Base-by-base conservation (phyloP, 1,140 invertebrate genomes). In the Muscidifurax raptorellus region DNA sequence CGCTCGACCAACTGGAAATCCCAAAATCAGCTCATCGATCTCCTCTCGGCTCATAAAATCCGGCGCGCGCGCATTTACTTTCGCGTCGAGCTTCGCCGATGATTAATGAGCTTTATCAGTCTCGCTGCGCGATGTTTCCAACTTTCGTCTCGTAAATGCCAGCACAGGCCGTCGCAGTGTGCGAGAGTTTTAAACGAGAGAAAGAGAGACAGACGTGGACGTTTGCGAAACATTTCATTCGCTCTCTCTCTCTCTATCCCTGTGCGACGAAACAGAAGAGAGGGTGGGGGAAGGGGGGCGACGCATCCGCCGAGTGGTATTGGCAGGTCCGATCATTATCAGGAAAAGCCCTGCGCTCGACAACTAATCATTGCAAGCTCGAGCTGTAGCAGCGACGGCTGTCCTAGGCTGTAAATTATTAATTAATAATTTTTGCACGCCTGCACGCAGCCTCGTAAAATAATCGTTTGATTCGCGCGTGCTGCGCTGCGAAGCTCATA, bases 81-180 rank as follows among this genome's bases (percentile, higher is more conserved):
- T 47, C 0, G 27, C 27, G 40, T 22, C 15, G 40, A 40, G 27
- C n/a, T 12, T 71, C 67, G 7, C 15, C 71, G 40, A 74, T 79
- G 82, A 84, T 79, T 84, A 84, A 84, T 80, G 75, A 72, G 76
- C 12, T 79, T 84, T 72, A 84, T 84, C 76, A 27, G 32, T 25
- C 18, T n/a, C 18, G 10, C 27, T 18, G 28, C 32, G 10, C 25
- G 71, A 59, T 75, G 59, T 72, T 72, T 59, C 22, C 27, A 72
- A 18, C 79, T 32, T 47, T 44, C 47, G 44, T 72, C 69, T 32
- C 27, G 32, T 52, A 47, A 74, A 71, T 67, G 52, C 52, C 52
- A 76, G 64, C 7, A 40, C 36, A 40, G 7, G 36, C 36, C 36
- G 36, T 40, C 47, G 71, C 52, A 12, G 15, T 30, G 3, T 30